A percentile compares a stretch with the other conserved stretches of the same genome.
These are phyloP conservation scores for Rosalia funebris DNA, from an alignment of 2,888 invertebrate species.

Conservation along the genomic window DNA sequence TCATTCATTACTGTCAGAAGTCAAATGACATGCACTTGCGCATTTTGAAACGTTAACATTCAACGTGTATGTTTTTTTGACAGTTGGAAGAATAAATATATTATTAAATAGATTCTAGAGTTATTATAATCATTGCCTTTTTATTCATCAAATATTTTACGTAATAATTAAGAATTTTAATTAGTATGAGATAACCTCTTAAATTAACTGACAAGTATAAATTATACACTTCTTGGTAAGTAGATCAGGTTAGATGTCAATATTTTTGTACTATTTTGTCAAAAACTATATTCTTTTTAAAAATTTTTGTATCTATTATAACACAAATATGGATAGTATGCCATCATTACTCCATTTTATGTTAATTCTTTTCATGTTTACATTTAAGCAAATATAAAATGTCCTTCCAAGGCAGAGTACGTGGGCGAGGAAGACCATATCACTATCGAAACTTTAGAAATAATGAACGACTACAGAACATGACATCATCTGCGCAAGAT, in stretches of 20 bases:
- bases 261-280: constrained; percentile 13
- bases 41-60: no score
- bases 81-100: constrained; percentile 7
- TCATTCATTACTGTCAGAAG: no score
- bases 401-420: constrained; percentile 44
- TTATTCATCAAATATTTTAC: not conserved
- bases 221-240: constrained; percentile 6
- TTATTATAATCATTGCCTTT: constrained; percentile 4
- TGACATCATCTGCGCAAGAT: constrained; percentile 21
- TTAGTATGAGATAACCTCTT: constrained; percentile 3
- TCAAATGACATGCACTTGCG: no score
- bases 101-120: not conserved
- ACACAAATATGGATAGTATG: constrained; percentile 2
- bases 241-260: constrained; percentile 25
- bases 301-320: constrained; percentile 13
- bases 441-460: constrained; percentile 33
- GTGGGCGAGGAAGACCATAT: constrained; percentile 46
- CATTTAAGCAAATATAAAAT: constrained; percentile 34
- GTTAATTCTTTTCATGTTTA: constrained; percentile 2
- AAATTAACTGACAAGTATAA: not conserved
- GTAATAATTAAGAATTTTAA: constrained; percentile 1
- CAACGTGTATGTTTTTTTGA: constrained; percentile 20
- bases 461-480: constrained; percentile 25
- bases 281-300: constrained; percentile 7
- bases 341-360: not conserved